A percentile compares a stretch with the other conserved stretches of the same genome.
phyloP scores from a whole-genome alignment of 2,888 invertebrate genomes.

The Cetonia aurata region DNA sequence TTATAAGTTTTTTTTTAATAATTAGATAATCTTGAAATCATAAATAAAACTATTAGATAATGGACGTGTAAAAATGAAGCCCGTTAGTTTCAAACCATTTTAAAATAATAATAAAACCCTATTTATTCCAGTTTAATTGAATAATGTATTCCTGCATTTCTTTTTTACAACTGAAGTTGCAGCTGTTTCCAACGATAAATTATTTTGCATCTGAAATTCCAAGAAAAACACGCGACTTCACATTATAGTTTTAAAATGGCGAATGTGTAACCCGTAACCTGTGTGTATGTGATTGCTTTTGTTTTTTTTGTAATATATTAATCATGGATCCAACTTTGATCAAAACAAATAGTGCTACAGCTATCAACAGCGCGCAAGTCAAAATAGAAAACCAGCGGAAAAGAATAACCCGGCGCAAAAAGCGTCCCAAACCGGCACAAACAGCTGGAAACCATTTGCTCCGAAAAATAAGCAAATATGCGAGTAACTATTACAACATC shows the following conservation, averaged over 20 bases:
- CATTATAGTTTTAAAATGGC: conserved; percentile 5
- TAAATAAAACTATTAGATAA: no score
- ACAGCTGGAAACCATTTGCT: not conserved
- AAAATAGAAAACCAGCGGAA: not conserved
- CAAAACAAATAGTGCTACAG: not conserved
- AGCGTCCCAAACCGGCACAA: not conserved
- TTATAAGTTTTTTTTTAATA: no score
- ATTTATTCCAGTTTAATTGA: no score
- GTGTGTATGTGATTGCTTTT: not conserved
- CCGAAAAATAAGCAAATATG: conserved; percentile 1
- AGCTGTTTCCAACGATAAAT: no score
- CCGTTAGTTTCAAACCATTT: no score
- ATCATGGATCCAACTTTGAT: not conserved
- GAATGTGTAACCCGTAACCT: not conserved
- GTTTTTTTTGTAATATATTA: no score
- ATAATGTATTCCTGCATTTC: no score
- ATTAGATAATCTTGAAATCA: no score
- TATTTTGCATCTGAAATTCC: no score
- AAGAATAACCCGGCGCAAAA: not conserved
- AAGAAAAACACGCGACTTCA: not conserved
- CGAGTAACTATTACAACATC: not conserved
- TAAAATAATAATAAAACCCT: no score
- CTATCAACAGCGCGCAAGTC: not conserved
- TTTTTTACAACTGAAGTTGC: no score
- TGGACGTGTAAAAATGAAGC: no score